Conservation (phyloP, 2,113 vertebrate species). For the Poeciliopsis turrubarensis region DNA sequence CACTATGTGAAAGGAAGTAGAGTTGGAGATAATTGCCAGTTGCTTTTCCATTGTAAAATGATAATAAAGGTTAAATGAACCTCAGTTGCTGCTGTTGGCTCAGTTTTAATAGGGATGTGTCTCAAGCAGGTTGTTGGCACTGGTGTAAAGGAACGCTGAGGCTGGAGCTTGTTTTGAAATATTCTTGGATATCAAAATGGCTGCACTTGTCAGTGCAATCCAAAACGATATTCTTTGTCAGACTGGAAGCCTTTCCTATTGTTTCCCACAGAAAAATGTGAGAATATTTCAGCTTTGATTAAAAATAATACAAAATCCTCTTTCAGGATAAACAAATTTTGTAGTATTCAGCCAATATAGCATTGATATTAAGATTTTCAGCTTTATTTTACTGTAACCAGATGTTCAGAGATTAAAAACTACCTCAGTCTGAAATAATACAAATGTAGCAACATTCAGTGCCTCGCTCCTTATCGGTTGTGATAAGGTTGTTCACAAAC, state of each 20-base stretch:
- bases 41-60: slow-evolving; percentile 82
- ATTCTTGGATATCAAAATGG: too few species aligned
- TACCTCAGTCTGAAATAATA: background rate
- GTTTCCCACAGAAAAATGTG: too few species aligned
- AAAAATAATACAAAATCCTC: background rate
- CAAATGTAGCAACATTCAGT: background rate
- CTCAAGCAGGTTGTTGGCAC: background rate
- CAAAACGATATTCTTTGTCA: too few species aligned
- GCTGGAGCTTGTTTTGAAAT: background rate
- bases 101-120: slow-evolving; percentile 1
- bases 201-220: too few species aligned
- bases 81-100: slow-evolving; percentile 34
- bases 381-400: background rate
- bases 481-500: too few species aligned
- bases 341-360: background rate
- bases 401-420: background rate
- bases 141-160: background rate
- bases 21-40: slow-evolving; percentile 68
- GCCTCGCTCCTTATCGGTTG: background rate
- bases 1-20: slow-evolving; percentile 75
- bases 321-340: too few species aligned
- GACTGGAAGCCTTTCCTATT: too few species aligned
- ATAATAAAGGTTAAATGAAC: slow-evolving; percentile 72
- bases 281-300: too few species aligned
- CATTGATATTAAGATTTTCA: background rate